Evolutionary conservation across 2,888 invertebrate genomes (phyloP).

Genomic region (Scaptomyza reducta): DNA sequence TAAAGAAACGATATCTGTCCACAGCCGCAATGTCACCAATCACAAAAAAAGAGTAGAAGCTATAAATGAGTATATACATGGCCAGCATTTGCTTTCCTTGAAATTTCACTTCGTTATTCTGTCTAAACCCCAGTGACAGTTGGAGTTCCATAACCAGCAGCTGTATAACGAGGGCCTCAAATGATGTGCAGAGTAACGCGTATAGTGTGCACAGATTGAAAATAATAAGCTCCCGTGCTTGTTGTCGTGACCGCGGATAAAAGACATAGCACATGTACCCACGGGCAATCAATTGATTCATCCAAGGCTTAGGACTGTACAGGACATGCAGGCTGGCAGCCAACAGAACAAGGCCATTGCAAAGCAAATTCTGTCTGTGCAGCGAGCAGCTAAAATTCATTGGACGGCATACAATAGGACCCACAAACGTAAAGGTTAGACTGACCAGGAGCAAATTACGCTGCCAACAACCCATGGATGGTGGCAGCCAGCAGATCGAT

Average conservation of each 20-base stretch:
- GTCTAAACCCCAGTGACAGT: slow-evolving; percentile 48
- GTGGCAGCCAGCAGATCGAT: slow-evolving; percentile 91
- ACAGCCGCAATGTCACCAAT: slow-evolving; percentile 98
- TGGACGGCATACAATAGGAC: slow-evolving; percentile 53
- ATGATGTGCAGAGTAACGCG: slow-evolving; percentile 88
- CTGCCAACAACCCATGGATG: slow-evolving; percentile 64
- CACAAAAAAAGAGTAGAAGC: slow-evolving; percentile 95
- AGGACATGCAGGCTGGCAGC: slow-evolving; percentile 60
- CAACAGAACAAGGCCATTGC: slow-evolving; percentile 50
- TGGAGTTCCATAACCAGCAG: slow-evolving; percentile 75
- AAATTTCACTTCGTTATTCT: slow-evolving; percentile 22
- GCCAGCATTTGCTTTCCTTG: slow-evolving; percentile 83
- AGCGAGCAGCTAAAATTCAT: slow-evolving; percentile 8
- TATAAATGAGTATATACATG: slow-evolving; percentile 87
- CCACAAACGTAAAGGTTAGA: slow-evolving; percentile 46
- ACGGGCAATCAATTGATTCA: slow-evolving; percentile 87
- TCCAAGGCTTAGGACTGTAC: slow-evolving; percentile 80
- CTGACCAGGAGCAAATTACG: slow-evolving; percentile 58
- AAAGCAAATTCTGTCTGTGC: slow-evolving; percentile 34
- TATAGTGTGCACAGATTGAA: slow-evolving; percentile 87
- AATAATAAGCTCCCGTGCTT: slow-evolving; percentile 85
- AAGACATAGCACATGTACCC: slow-evolving; percentile 74
- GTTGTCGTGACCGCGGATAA: slow-evolving; percentile 62
- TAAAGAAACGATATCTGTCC: slow-evolving; percentile 96
- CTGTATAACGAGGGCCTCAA: slow-evolving; percentile 92